These are phyloP conservation scores for Spilogale gracilis DNA, from an alignment of 2,113 vertebrate genomes.

Conservation along the genomic window DNA sequence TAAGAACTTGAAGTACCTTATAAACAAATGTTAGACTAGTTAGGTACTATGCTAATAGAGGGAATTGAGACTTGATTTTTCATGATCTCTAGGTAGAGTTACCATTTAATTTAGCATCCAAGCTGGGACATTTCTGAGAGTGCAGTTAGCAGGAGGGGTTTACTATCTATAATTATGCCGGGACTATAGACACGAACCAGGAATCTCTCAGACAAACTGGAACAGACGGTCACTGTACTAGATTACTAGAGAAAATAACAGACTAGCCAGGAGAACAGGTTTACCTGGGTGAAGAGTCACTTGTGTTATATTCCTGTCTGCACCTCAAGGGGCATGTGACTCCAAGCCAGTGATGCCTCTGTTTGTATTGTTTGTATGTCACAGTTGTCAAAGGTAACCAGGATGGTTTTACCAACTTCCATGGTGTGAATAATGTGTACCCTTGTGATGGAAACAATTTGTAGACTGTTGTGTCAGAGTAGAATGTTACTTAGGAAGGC, in stretches of 20 bases:
- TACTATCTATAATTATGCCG: neutral
- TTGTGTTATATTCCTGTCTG: neutral
- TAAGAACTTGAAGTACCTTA: neutral
- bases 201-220: constrained; percentile 7
- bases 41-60: neutral
- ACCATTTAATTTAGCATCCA: neutral
- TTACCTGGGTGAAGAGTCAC: neutral
- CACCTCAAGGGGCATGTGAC: neutral
- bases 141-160: neutral
- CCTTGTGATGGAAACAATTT: constrained; percentile 42
- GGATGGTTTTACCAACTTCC: neutral
- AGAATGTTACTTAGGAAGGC: neutral
- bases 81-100: constrained; percentile 46
- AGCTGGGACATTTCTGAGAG: constrained; percentile 10
- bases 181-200: neutral
- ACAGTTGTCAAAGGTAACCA: neutral
- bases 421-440: neutral
- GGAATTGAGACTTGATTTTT: constrained; percentile 47
- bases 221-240: neutral
- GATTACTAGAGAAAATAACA: neutral
- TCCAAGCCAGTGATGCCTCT: neutral
- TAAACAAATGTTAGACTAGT: neutral
- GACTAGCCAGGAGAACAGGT: constrained; percentile 18
- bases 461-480: constrained; percentile 12
- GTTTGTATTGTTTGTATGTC: neutral